Evolutionary conservation across 2,888 invertebrate genomes (phyloP).

Genomic region (Hirudinaria manillensis): DNA sequence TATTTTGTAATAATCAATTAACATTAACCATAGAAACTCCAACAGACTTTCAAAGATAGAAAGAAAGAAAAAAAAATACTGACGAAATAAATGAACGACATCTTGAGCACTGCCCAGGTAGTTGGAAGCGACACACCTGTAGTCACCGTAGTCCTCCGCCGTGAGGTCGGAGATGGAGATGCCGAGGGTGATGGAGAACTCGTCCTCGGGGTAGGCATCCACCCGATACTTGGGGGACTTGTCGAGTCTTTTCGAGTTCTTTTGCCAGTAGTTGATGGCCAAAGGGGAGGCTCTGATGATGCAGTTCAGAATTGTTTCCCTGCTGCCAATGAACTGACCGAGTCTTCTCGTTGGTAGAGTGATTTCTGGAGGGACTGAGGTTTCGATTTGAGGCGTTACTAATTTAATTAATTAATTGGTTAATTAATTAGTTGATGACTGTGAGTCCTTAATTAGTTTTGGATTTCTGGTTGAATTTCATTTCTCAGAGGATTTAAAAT

Average conservation of each 20-base stretch:
- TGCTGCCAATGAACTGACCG: slow-evolving; percentile 43
- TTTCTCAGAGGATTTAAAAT: too few species aligned
- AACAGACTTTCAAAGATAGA: not conserved
- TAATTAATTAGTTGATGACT: too few species aligned
- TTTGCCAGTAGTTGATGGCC: slow-evolving; percentile 19
- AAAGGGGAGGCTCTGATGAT: slow-evolving; percentile 25
- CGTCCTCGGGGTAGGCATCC: slow-evolving; percentile 41
- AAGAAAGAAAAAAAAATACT: slow-evolving; percentile 5
- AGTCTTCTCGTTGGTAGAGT: slow-evolving; percentile 44
- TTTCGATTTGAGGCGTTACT: too few species aligned
- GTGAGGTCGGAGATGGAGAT: slow-evolving; percentile 22
- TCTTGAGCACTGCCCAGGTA: slow-evolving; percentile 27
- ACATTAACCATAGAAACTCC: too few species aligned
- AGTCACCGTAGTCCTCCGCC: slow-evolving; percentile 29
- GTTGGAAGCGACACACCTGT: slow-evolving; percentile 33
- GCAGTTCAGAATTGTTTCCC: slow-evolving; percentile 49
- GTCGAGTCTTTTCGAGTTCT: not conserved
- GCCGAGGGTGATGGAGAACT: slow-evolving; percentile 24
- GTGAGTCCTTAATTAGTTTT: too few species aligned
- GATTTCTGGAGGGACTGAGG: slow-evolving; percentile 47
- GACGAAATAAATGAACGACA: slow-evolving; percentile 13
- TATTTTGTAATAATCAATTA: too few species aligned
- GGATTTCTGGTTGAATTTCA: too few species aligned
- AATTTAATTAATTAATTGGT: too few species aligned
- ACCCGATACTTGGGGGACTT: slow-evolving; percentile 1